Base-by-base conservation (phyloP, 2,797 vertebrate genomes). In the Enteromius viviparus region DNA sequence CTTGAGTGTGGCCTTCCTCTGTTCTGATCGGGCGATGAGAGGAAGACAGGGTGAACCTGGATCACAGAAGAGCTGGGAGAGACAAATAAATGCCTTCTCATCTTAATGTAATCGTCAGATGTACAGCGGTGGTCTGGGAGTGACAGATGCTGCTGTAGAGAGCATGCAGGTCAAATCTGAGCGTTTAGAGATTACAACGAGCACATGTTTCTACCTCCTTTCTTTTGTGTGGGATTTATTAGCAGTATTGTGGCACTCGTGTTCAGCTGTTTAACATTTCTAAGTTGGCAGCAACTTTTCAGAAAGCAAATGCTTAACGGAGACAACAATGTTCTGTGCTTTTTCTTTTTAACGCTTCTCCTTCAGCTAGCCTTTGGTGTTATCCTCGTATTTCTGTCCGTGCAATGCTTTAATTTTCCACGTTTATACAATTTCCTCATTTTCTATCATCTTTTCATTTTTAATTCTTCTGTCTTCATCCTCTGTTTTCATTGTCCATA, bases 401-500 rank as follows among this genome's bases (percentile, higher is more conserved):
- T 2, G 12, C 53, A 80, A 70, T 45, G 65, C 71, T 72, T 76
- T 68, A 65, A 70, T 84, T 82, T 69, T 45, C 71, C 40, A 49
- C 42, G 6, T 84, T 78, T 69, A 69, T 78, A 65, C 77, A 65
- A 82, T 82, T 83, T 79, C 47, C 58, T 75, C 72, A 0, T 26
- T 75, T 72, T 34, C 53, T 69, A 60, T 72, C 47, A 82, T 78
- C 53, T 79, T 55, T 74, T 80, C 80, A 89, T 76, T 47, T 47
- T 42, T 42, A 42, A 68, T 76, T 84, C 68, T 53, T 12, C 64
- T 26, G 7, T 32, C 49, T 81, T 66, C 32, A 23, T 76, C 23
- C n/a, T 62, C 80, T 82, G 74, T 89, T 85, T 89, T 90, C 85
- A 82, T 84, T 90, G 86, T 87, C 85, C 84, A 89, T 86, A 88